A percentile compares a stretch with the other conserved stretches of the same genome.
Evolutionary conservation across 2,113 vertebrate species (phyloP).

Genomic region (Heterocephalus glaber): DNA sequence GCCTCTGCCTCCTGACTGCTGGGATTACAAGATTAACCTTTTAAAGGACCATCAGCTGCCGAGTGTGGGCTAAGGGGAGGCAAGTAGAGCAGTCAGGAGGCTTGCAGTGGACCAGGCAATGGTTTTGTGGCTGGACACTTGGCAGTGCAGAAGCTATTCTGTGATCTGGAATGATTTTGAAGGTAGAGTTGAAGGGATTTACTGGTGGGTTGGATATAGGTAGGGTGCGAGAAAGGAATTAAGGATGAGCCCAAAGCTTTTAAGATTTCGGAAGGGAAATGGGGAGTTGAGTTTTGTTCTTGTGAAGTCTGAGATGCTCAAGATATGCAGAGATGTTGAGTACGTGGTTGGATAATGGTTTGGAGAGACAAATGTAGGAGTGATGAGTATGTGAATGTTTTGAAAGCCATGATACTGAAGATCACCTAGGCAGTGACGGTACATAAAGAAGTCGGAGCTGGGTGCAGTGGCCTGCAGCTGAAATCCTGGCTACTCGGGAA

Average conservation of each 20-base stretch:
- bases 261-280: neutral
- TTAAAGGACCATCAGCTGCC: neutral
- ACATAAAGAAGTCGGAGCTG: neutral
- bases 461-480: neutral
- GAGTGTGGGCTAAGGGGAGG: neutral
- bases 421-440: neutral
- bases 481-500: neutral
- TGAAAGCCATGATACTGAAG: neutral
- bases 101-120: neutral
- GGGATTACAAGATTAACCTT: neutral
- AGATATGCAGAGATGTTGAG: neutral
- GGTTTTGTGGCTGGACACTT: neutral
- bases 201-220: neutral
- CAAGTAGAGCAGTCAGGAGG: neutral
- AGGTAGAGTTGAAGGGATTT: slow-evolving; percentile 19
- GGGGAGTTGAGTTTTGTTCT: slow-evolving; percentile 5
- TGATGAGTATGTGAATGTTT: neutral
- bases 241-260: neutral
- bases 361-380: neutral
- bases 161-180: neutral
- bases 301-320: neutral
- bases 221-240: neutral
- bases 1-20: neutral
- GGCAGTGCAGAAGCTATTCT: neutral
- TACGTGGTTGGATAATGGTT: neutral